A percentile compares a stretch with the other conserved stretches of the same genome.
These are phyloP conservation scores for Pyrrhia umbra DNA, from an alignment of 2,888 invertebrate genomes.

Conservation along the genomic window DNA sequence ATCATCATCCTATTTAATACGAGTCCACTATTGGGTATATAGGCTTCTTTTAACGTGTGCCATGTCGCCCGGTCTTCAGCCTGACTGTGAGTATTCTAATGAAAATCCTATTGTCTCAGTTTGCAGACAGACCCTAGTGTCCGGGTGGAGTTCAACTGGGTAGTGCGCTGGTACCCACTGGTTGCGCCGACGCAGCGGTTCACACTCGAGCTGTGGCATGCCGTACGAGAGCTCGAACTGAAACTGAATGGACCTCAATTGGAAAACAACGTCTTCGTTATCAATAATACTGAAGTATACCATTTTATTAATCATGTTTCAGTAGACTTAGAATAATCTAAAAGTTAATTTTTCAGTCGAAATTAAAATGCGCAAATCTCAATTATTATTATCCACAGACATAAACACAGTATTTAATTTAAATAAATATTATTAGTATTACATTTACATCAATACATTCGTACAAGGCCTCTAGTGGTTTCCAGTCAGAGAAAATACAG, in stretches of 20 bases:
- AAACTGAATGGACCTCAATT: conserved; percentile 71
- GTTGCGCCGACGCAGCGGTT: conserved; percentile 69
- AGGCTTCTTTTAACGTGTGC: too few relatives aligned
- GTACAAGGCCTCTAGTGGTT: not conserved
- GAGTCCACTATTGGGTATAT: too few relatives aligned
- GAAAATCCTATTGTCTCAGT: conserved; percentile 52
- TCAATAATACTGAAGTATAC: conserved; percentile 73
- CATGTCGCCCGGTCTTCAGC: too few relatives aligned
- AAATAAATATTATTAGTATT: not conserved
- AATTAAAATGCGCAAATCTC: too few relatives aligned
- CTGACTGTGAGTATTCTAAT: too few relatives aligned
- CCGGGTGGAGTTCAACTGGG: conserved; percentile 66
- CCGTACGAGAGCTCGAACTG: conserved; percentile 71
- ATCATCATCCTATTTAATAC: too few relatives aligned
- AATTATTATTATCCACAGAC: too few relatives aligned
- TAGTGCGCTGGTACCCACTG: conserved; percentile 73
- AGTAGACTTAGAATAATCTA: too few relatives aligned
- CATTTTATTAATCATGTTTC: not conserved
- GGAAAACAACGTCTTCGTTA: conserved; percentile 73
- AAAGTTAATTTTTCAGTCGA: too few relatives aligned
- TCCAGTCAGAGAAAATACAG: not conserved
- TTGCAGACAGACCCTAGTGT: conserved; percentile 62
- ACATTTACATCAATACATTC: not conserved
- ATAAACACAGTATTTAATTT: not conserved
- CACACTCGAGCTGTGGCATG: conserved; percentile 74